Percentiles rank a stretch among this genome's conserved stretches.
phyloP scores from a whole-genome alignment of 2,797 vertebrate species.

The Mallotus villosus region DNA sequence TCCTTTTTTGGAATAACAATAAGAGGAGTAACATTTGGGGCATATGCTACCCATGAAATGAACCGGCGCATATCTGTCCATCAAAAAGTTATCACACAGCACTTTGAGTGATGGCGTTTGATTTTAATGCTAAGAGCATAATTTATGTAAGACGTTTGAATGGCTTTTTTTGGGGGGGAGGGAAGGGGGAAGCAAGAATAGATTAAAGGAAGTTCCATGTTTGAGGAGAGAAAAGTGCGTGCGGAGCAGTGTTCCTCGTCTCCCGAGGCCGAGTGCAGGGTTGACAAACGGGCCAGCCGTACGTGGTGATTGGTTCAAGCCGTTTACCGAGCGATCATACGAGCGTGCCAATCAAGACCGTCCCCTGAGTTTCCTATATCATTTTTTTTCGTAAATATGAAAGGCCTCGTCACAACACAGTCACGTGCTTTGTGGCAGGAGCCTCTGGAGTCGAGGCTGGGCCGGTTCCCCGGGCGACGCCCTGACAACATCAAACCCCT shows the following conservation, averaged over 20 bases:
- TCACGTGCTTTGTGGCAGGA: conserved; percentile 70
- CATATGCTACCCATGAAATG: conserved; percentile 59
- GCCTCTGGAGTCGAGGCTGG: conserved; percentile 65
- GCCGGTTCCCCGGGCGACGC: conserved; percentile 59
- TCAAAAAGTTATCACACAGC: conserved; percentile 72
- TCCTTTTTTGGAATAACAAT: conserved; percentile 53
- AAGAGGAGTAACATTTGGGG: conserved; percentile 26
- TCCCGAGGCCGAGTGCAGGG: conserved; percentile 58
- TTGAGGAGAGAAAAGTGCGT: conserved; percentile 67
- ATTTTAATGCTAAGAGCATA: conserved; percentile 83
- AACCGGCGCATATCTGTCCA: conserved; percentile 64
- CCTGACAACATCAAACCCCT: conserved; percentile 68
- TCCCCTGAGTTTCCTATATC: conserved; percentile 60
- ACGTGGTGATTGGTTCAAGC: conserved; percentile 61
- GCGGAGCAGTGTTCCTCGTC: conserved; percentile 65
- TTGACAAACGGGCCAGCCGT: conserved; percentile 64
- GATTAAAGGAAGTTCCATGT: conserved; percentile 77
- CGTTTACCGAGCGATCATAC: conserved; percentile 68
- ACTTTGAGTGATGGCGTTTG: conserved; percentile 66
- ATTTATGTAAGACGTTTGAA: conserved; percentile 83
- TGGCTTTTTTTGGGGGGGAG: conserved; percentile 64
- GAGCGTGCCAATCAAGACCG: conserved; percentile 66
- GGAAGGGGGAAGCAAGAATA: conserved; percentile 57
- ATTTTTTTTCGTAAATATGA: conserved; percentile 72
- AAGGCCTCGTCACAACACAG: conserved; percentile 71